These are phyloP conservation scores for Coccyzus lansbergi DNA, from an alignment of 2,797 vertebrate genomes.

Conservation along the genomic window DNA sequence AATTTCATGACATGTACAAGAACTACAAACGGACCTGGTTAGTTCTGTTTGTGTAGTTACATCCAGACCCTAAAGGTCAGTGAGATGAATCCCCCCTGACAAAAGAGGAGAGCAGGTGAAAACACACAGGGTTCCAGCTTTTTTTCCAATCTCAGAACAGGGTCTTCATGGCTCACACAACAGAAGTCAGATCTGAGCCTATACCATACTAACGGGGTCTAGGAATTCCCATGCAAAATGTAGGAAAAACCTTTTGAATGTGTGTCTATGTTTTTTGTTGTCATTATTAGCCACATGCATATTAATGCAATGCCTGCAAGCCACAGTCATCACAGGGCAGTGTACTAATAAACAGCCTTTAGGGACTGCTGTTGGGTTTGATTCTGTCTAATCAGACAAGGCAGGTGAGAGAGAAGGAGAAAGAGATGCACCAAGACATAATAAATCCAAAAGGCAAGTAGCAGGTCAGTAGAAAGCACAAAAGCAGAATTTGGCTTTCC, in stretches of 20 bases:
- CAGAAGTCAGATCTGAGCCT: background rate
- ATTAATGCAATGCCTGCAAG: background rate
- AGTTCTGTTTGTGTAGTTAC: background rate
- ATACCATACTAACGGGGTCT: background rate
- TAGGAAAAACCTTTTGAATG: background rate
- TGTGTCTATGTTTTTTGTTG: background rate
- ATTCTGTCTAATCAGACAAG: background rate
- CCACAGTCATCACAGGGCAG: background rate
- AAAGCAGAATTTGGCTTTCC: background rate
- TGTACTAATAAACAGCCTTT: background rate
- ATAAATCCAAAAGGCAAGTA: background rate
- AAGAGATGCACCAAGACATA: background rate
- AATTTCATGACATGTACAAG: background rate
- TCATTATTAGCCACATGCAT: background rate
- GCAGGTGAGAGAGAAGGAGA: background rate
- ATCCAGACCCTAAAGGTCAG: background rate
- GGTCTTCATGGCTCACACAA: background rate
- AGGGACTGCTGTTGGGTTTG: background rate
- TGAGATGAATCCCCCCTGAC: background rate
- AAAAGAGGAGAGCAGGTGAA: background rate
- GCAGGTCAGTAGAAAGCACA: background rate
- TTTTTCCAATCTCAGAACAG: background rate
- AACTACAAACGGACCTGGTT: background rate
- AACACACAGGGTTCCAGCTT: background rate
- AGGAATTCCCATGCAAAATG: background rate